Base-by-base conservation (phyloP, 1,140 invertebrate genomes). In the Chlorops oryzae region DNA sequence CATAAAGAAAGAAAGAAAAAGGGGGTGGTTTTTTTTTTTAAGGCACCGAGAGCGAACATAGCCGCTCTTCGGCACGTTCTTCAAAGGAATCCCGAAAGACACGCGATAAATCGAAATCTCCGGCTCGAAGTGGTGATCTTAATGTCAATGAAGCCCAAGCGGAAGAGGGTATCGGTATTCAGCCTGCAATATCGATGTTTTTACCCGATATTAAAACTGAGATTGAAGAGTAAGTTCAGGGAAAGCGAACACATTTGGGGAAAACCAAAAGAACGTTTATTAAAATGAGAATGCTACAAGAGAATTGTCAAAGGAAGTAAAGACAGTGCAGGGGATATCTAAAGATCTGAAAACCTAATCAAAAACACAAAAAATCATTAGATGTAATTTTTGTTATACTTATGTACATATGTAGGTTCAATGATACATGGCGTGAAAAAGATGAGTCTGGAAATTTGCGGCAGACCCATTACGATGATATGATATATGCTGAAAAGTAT, bases 401-500 rank as follows among this genome's bases (percentile, higher is more conserved):
- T 0, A 35, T 38, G 38, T 5, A 15, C 2, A 6, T 32, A 35
- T 59, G 24, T 32, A 80, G 78, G 55, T 85, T 80, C 63, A 79
- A 86, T 70, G 87, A 86, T 41, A 74, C 86, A 18, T 96, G 92
- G 93, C 81, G 81, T 53, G 78, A 82, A 25, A 85, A 84, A 65
- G 85, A 92, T 57, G 90, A 95, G 65, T 72, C 59, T 46, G 75
- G 61, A 45, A 77, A 73, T 56, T 73, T 80, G 0, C 68, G 74
- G 35, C 88, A 92, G 59, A 74, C 76, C 7, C 84, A 86, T 62
- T 90, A 95, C 62, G 74, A 80, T 50, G 85, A 92, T 50, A 85
- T 92, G 71, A 85, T 96, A 42, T 82, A 86, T 59, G 75, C 81
- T 51, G 86, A 93, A 55, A 94, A 95, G 71, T 81, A 85, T 54